These are phyloP conservation scores for Synchiropus splendidus DNA, from an alignment of 2,113 vertebrate species.

Conservation along the genomic window DNA sequence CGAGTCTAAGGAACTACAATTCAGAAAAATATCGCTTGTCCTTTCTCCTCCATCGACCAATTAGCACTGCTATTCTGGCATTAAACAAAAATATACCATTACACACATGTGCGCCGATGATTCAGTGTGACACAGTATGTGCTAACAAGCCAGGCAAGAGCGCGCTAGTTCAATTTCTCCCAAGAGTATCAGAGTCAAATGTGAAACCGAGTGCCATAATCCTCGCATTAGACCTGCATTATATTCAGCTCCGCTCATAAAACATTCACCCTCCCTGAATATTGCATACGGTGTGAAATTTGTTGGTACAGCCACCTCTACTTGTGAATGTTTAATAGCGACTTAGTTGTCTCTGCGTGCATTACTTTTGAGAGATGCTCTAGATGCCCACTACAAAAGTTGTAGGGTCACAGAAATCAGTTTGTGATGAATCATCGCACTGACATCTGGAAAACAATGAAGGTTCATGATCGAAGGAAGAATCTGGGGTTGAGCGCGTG, in stretches of 20 bases:
- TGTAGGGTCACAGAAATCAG: too few relatives aligned
- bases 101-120: constrained; percentile 2
- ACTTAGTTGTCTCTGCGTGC: background rate
- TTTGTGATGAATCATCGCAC: too few relatives aligned
- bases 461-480: too few relatives aligned
- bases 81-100: background rate
- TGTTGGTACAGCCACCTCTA: constrained; percentile 9
- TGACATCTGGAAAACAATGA: too few relatives aligned
- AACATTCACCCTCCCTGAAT: constrained; percentile 30
- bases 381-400: too few relatives aligned
- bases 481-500: too few relatives aligned
- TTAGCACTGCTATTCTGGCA: constrained; percentile 18
- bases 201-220: constrained; percentile 17
- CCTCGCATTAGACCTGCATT: constrained; percentile 13
- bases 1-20: too few relatives aligned
- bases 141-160: constrained; percentile 16
- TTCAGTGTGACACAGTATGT: constrained; percentile 18
- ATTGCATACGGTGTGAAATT: constrained; percentile 30
- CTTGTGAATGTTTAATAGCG: constrained; percentile 15
- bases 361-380: too few relatives aligned
- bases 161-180: constrained; percentile 1
- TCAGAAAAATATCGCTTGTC: too few relatives aligned
- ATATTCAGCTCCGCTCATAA: constrained; percentile 27
- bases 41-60: background rate
- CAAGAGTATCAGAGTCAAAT: constrained; percentile 14